Evolutionary conservation across 92 coral and sea anemone genomes (phyloP), one percentile per base, ranked within the genome.

Genomic region (Actinostola sp.): DNA sequence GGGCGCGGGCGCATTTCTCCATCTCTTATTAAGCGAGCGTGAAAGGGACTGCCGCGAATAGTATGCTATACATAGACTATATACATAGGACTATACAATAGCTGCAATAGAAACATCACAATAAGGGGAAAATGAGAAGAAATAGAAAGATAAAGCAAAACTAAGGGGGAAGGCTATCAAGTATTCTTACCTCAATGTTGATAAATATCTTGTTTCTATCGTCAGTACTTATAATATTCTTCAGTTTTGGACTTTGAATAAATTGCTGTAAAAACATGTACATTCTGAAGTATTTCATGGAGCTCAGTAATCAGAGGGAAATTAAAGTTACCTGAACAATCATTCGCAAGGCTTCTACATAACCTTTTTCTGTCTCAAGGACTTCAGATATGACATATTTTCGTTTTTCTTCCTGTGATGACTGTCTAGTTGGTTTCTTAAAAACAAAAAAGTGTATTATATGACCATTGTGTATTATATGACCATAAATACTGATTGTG

Each of bases 371-470:
- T 11, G 99, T 95, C 73, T 92, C 95, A 26, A 92, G 51, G 46
- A 95, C 70, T 67, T 95, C 99, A 4, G 85, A 81, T 26, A 95
- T 81, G 6, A 95, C 96, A 59, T 95, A 95, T 50, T 87, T 82
- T 82, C 99, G 70, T 76, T 92, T 95, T 70, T 95, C 99, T 63
- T 95, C 99, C 23, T 87, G 78, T 61, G 97, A 91, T 19, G 92
- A 82, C 49, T 86, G 89, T 56, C 93, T 73, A 58, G 92, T 71
- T 57, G 92, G 89, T 71, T 88, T 89, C 93, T 93, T 42, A 16
- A 64, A 58, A 35, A 21, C 1, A 64, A 27, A 32, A 34, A 0
- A 17, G 8, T 51, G 7, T n/a, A n/a, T n/a, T n/a, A n/a, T n/a
- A n/a, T n/a, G n/a, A n/a, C n/a, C n/a, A n/a, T n/a, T n/a, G n/a